Percentiles rank a stretch among this genome's conserved stretches.
phyloP scores from a whole-genome alignment of 2,797 vertebrate genomes.

The Mormyrus proboscirostris region DNA sequence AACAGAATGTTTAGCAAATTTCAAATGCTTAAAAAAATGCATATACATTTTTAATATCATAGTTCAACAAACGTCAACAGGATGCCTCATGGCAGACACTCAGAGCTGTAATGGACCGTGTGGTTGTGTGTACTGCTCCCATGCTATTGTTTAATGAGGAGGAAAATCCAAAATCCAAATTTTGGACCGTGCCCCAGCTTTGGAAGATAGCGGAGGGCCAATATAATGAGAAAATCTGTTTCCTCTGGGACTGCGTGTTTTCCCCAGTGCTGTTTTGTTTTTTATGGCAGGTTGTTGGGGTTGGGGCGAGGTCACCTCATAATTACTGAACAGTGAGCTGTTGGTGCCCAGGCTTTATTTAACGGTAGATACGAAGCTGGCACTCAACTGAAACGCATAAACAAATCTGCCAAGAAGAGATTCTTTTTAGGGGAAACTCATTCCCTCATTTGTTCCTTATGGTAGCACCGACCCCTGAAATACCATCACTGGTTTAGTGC shows the following conservation, averaged over 20 bases:
- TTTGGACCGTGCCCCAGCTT: conserved; percentile 15
- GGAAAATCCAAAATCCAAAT: conserved; percentile 21
- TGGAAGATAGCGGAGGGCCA: background rate
- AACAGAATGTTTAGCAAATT: background rate
- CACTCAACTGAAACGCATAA: background rate
- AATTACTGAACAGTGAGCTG: background rate
- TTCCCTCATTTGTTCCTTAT: background rate
- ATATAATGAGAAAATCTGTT: conserved; percentile 17
- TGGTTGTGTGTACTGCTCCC: background rate
- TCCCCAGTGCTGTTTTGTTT: conserved; percentile 4
- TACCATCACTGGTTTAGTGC: conserved; percentile 1
- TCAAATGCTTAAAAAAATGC: background rate
- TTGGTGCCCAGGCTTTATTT: background rate
- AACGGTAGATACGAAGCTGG: background rate
- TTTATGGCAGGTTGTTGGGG: conserved; percentile 2
- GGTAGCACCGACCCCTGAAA: conserved; percentile 4
- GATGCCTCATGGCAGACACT: background rate
- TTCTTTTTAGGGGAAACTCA: background rate
- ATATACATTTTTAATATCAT: background rate
- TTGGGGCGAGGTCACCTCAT: conserved; percentile 4
- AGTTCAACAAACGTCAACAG: background rate
- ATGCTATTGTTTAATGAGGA: conserved; percentile 11
- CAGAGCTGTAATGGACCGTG: conserved; percentile 14
- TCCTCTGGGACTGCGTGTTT: conserved; percentile 8
- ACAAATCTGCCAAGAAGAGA: background rate